Evolutionary conservation across 2,797 vertebrate species (phyloP), one percentile per base, ranked within the genome.

Genomic region (Enteromius treurensis): DNA sequence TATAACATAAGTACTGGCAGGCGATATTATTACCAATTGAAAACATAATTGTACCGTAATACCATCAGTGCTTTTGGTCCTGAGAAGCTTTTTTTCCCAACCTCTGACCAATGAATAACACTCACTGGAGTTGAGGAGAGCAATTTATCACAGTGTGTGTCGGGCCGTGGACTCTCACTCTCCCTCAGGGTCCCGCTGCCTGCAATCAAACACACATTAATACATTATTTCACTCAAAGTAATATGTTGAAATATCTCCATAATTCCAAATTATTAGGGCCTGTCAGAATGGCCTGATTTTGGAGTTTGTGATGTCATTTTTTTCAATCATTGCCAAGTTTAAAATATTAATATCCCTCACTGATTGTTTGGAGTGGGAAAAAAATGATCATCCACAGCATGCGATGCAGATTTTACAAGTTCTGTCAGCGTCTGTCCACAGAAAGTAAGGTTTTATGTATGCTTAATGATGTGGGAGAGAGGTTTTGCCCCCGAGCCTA

Each of bases 91-190:
- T 42, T 79, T 68, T 55, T 45, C 70, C 9, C 69, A 73, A 65
- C 64, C 74, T 75, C 65, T 69, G 85, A 85, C 81, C 84, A 69
- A 58, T 86, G 81, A 79, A 58, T 73, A 82, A 83, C 65, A 53
- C 60, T 85, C 69, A 79, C 70, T 79, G 68, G 26, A 85, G 80
- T 65, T 83, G 26, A 26, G 26, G 26, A 71, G 84, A 81, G 70
- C 83, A 77, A 82, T 87, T 85, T 80, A 86, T 85, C 87, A 88
- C 70, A 87, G 60, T 77, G 34, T 76, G 83, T 87, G 75, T 49
- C 68, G 26, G 55, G 34, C 67, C 5, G 40, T 32, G 70, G 77
- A 79, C 23, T 67, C 77, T 77, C 74, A 64, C 78, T 67, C 77
- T 81, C 74, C 83, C 85, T 77, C 9, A 73, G 74, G 84, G 77